Evolutionary conservation across 2,888 invertebrate genomes (phyloP).

Genomic region (Masnerella sp.): DNA sequence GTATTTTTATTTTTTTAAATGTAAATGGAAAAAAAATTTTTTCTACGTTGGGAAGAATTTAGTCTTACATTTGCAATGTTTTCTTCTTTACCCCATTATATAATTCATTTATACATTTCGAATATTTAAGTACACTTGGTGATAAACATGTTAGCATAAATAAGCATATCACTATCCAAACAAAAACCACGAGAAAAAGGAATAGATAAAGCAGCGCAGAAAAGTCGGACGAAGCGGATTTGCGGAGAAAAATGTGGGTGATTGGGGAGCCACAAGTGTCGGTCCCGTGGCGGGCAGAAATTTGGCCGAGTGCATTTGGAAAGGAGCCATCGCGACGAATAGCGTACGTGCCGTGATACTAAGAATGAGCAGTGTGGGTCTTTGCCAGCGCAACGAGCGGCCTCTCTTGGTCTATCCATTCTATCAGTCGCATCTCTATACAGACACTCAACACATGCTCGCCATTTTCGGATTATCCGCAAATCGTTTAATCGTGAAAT

Average conservation of each 20-base stretch:
- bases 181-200: no score
- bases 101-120: no score
- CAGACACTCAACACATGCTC: slow-evolving; percentile 12
- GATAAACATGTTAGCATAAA: no score
- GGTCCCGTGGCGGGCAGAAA: slow-evolving; percentile 48
- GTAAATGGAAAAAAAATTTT: no score
- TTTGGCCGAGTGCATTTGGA: slow-evolving; percentile 54
- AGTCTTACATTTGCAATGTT: no score
- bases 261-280: slow-evolving; percentile 53
- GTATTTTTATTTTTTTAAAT: no score
- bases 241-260: slow-evolving; percentile 15
- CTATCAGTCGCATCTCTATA: slow-evolving; percentile 4
- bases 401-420: not conserved
- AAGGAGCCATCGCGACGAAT: slow-evolving; percentile 55
- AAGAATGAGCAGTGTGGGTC: slow-evolving; percentile 35
- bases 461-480: slow-evolving; percentile 47
- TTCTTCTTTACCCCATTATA: no score
- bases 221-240: slow-evolving; percentile 27
- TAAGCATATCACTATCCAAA: no score
- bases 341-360: slow-evolving; percentile 32
- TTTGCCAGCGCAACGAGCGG: slow-evolving; percentile 30
- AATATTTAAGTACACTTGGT: no score
- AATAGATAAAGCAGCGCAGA: slow-evolving; percentile 7
- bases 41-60: no score
- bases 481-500: slow-evolving; percentile 54